Base-by-base conservation (phyloP, 2,888 invertebrate species). In the Eupithecia subumbrata region DNA sequence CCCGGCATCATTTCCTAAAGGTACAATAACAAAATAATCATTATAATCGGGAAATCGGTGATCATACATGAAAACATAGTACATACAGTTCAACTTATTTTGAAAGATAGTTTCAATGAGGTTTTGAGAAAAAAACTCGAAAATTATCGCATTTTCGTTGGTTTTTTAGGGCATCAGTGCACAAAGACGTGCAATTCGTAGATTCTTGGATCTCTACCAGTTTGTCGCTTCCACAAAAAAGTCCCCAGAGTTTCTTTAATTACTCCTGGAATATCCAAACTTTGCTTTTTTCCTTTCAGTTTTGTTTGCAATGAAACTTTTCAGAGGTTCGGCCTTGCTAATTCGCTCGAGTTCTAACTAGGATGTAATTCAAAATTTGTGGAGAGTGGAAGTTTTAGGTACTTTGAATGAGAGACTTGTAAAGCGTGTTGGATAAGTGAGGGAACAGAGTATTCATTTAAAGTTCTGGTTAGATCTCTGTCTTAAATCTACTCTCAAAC, bases 241-340 rank as follows among this genome's bases (percentile, higher is more conserved):
- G 66, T 40, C 37, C n/a, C 40, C 66, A 1, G 18, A 67, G 37
- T 67, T 75, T 72, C 69, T 75, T 69, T 72, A 75, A 75, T 72
- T 80, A 72, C 72, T 66, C 72, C 34, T 30, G 69, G 43, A 67
- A 69, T 64, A 69, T 40, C 64, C 40, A 40, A 69, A 72, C 72
- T 66, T 72, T 69, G 22, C 52, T 66, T 71, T 56, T 67, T 76
- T 73, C 45, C 66, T 72, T 48, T 48, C 40, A 34, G 43, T 52
- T 68, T 75, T 75, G 71, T 75, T 75, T 66, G 52, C 52, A 64
- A 56, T 30, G 60, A 52, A 69, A 74, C 70, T 74, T 74, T 60
- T 22, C 14, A 74, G 56, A 25, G 71, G 37, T 67, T 43, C 56
- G 45, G 71, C 71, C 48, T 72, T 70, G 69, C 68, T 72, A 69